phyloP scores from a whole-genome alignment of 2,113 vertebrate species.

The Anguilla japonica region DNA sequence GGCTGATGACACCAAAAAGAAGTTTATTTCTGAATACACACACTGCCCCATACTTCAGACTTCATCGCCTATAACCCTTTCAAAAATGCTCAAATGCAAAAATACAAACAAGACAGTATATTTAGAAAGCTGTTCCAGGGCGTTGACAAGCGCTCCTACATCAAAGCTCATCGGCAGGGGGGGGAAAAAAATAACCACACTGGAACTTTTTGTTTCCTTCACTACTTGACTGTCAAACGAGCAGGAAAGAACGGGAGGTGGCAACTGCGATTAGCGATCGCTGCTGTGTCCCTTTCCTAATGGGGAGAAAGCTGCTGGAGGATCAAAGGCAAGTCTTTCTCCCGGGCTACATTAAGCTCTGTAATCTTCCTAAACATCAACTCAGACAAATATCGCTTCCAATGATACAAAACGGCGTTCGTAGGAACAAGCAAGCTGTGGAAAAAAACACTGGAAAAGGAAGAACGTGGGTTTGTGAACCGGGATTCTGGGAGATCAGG shows the following conservation, averaged over 20 bases:
- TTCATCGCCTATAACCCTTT: background rate
- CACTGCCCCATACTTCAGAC: background rate
- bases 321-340: background rate
- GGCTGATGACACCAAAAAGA: background rate
- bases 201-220: background rate
- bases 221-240: background rate
- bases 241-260: background rate
- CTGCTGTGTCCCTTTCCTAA: background rate
- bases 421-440: background rate
- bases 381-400: background rate
- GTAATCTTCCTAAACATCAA: background rate
- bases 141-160: background rate
- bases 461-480: background rate
- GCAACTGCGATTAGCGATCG: background rate
- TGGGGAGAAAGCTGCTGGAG: background rate
- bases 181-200: background rate
- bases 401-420: background rate
- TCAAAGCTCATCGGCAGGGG: background rate
- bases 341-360: background rate
- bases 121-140: background rate
- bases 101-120: background rate
- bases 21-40: constrained; percentile 12
- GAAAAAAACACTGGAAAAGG: background rate
- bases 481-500: background rate
- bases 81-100: background rate